Evolutionary conservation across 1,140 invertebrate genomes (phyloP).

Genomic region (Euura lappo): DNA sequence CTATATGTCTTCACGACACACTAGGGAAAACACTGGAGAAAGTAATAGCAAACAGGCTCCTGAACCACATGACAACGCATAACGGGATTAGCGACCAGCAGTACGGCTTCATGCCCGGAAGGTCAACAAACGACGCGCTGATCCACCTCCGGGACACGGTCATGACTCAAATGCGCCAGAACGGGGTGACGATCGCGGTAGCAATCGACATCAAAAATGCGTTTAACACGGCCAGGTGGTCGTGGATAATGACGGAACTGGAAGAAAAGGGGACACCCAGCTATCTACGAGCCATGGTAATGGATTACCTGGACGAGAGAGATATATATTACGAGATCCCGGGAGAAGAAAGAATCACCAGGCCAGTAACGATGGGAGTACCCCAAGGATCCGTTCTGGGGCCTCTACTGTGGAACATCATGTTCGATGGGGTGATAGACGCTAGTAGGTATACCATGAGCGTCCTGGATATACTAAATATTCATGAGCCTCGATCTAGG

Average conservation of each 20-base stretch:
- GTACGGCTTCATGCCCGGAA: conserved; percentile 20
- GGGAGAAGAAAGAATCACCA: no score
- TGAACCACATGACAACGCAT: conserved; percentile 15
- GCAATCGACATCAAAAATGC: conserved; percentile 6
- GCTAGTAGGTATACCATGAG: no score
- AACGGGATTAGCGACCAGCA: conserved; percentile 18
- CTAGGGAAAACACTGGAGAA: conserved; percentile 31
- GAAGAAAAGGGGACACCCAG: conserved; percentile 19
- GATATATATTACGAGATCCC: no score
- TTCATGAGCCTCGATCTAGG: no score
- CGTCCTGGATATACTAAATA: no score
- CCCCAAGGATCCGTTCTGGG: conserved; percentile 39
- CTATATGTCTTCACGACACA: conserved; percentile 35
- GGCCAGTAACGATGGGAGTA: no score
- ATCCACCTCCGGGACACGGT: conserved; percentile 20
- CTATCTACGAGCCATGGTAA: conserved; percentile 25
- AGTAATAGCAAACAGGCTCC: conserved; percentile 25
- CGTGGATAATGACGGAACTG: conserved; percentile 22
- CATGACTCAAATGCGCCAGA: neutral
- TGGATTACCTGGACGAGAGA: conserved; percentile 25
- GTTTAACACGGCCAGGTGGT: neutral
- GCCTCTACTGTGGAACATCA: conserved; percentile 38
- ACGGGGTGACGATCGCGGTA: no score
- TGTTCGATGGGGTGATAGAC: conserved; percentile 37
- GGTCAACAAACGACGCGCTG: conserved; percentile 42